These are phyloP conservation scores for Macrocentrus cingulum DNA, from an alignment of 1,140 invertebrate species.

Conservation along the genomic window DNA sequence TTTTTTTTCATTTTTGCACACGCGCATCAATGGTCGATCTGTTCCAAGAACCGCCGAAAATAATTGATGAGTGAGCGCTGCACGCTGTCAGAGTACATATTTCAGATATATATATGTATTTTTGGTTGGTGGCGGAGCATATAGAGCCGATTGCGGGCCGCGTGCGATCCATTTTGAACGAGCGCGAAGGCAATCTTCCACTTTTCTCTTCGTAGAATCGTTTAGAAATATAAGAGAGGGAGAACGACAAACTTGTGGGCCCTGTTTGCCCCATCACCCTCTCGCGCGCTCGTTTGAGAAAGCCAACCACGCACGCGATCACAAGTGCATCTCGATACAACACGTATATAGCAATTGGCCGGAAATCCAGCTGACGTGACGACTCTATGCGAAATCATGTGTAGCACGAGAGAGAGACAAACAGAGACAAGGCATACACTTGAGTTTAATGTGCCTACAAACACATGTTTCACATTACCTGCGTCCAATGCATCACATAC, in stretches of 20 bases:
- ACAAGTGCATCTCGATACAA: conserved; percentile 20
- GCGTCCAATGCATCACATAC: no score
- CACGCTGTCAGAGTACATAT: conserved; percentile 14
- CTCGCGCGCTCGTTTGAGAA: neutral
- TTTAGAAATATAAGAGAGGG: conserved; percentile 26
- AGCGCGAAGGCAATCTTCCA: conserved; percentile 37
- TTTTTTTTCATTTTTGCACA: no score
- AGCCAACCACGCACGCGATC: conserved; percentile 10
- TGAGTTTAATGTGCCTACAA: neutral
- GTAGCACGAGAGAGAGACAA: neutral
- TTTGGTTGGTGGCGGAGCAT: conserved; percentile 1
- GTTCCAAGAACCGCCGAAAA: conserved; percentile 32
- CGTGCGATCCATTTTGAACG: conserved; percentile 32
- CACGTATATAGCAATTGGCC: conserved; percentile 5
- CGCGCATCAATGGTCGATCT: neutral
- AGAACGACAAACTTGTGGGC: conserved; percentile 14
- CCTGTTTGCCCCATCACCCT: neutral
- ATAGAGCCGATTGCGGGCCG: conserved; percentile 9
- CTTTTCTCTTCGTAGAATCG: conserved; percentile 42
- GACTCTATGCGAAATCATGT: conserved; percentile 4
- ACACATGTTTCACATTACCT: neutral
- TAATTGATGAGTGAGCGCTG: conserved; percentile 30
- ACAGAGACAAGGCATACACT: no score
- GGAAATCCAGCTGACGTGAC: conserved; percentile 3
- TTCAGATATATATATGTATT: conserved; percentile 9